Conservation (phyloP, 2,113 vertebrate species). For the Microcebus ravelobensis region DNA sequence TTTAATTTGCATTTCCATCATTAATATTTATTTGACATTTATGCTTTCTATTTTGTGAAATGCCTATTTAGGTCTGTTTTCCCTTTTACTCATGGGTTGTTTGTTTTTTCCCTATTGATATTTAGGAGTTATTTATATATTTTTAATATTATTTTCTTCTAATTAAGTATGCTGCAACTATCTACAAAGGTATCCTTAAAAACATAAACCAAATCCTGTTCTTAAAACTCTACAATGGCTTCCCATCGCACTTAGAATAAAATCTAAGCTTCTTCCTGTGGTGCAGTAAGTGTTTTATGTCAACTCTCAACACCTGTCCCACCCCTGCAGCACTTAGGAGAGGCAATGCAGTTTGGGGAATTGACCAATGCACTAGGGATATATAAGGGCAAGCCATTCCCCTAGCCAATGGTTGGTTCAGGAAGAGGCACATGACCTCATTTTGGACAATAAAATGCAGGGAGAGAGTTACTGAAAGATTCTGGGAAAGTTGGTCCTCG, state of each 20-base stretch:
- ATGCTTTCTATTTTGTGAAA: not conserved
- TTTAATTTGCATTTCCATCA: constrained; percentile 34
- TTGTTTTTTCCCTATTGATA: not conserved
- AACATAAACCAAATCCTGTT: not conserved
- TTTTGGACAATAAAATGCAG: not conserved
- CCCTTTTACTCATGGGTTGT: not conserved
- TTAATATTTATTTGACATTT: constrained; percentile 9
- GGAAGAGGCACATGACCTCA: not conserved
- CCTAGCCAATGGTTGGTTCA: not conserved
- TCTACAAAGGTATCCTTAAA: not conserved
- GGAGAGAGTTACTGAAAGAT: not conserved
- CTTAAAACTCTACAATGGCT: not conserved
- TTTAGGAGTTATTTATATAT: not conserved
- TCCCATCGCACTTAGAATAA: not conserved
- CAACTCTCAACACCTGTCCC: not conserved
- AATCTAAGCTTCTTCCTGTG: not conserved
- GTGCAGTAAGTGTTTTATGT: too few species aligned
- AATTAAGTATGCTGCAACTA: not conserved
- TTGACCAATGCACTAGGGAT: not conserved
- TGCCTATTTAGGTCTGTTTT: not conserved
- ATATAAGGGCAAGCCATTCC: not conserved
- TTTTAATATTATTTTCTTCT: not conserved
- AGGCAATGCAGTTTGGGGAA: not conserved
- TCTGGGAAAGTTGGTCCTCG: not conserved
- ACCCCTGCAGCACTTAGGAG: not conserved